Evolutionary conservation across 2,888 invertebrate genomes (phyloP).

Genomic region (Elegia similella): DNA sequence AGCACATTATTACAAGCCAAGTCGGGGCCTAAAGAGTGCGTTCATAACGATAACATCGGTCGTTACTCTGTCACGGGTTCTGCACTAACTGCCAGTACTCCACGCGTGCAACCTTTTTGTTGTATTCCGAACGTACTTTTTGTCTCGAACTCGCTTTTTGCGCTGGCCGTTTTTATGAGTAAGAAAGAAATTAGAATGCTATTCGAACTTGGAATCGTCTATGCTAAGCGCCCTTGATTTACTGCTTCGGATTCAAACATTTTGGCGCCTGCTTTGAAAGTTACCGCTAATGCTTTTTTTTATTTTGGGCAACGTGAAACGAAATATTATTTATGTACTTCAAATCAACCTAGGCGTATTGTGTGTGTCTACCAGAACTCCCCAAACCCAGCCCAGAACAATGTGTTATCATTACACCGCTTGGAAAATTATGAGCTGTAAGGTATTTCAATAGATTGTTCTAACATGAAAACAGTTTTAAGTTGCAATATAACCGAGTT

Average conservation of each 20-base stretch:
- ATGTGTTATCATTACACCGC: no score
- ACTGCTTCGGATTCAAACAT: constrained; percentile 45
- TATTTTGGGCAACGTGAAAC: neutral
- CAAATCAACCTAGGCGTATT: neutral
- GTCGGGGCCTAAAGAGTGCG: constrained; percentile 15
- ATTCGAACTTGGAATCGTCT: constrained; percentile 34
- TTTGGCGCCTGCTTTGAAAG: constrained; percentile 61
- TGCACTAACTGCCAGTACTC: constrained; percentile 70
- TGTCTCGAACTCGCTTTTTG: constrained; percentile 36
- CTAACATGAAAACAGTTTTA: no score
- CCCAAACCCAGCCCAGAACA: no score
- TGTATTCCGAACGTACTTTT: constrained; percentile 27
- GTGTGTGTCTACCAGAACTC: neutral
- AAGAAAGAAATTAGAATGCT: constrained; percentile 39
- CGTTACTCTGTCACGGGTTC: constrained; percentile 70
- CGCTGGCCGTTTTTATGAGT: constrained; percentile 38
- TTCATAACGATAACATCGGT: constrained; percentile 65
- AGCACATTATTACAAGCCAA: constrained; percentile 7
- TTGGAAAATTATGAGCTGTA: no score
- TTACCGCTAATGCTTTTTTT: constrained; percentile 39
- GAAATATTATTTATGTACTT: constrained; percentile 4
- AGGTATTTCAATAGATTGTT: no score
- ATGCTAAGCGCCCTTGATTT: constrained; percentile 66
- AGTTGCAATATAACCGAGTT: no score
- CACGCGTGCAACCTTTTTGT: constrained; percentile 71